Evolutionary conservation across 2,797 vertebrate genomes (phyloP), one percentile per base, ranked within the genome.

Genomic region (Linurgus olivaceus): DNA sequence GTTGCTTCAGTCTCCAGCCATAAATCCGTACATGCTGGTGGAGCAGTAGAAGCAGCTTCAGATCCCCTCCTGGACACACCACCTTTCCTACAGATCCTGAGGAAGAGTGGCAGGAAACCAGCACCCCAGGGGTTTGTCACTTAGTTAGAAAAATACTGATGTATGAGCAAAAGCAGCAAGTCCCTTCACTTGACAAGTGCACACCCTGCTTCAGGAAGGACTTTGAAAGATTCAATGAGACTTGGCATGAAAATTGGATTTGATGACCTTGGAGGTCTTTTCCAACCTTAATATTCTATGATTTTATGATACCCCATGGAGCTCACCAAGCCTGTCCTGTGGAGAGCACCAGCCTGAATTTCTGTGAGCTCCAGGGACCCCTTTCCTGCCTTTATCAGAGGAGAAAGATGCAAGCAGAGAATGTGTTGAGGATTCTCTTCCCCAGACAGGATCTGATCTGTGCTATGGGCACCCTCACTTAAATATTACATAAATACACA

Each of bases 291-390:
- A 62, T 10, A 71, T 16, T 78, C n/a, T 8, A 9, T 37, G 16
- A 37, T 29, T 79, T 57, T 72, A 12, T 48, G 37, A n/a, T 7
- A 40, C 0, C 7, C 5, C 1, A 0, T 11, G 23, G 17, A 79
- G 14, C 21, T 68, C 37, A 38, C 8, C 40, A 35, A 28, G 12
- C 11, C 24, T 47, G 35, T 10, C 17, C 33, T 44, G 26, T 37
- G n/a, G 31, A 66, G 35, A 52, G 17, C 17, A 62, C 12, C 33
- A 59, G 11, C 9, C 9, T 47, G 9, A 6, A 7, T 59, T 68
- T 73, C 65, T 26, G 12, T n/a, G 63, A 77, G 65, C 4, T 72
- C 31, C 23, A 38, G 50, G 1, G 4, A 51, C 4, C 13, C 12
- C 13, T 59, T 61, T 17, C 29, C 47, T 66, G 55, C 14, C 14